Base-by-base conservation (phyloP, 2,113 vertebrate species). In the Macquaria australasica region DNA sequence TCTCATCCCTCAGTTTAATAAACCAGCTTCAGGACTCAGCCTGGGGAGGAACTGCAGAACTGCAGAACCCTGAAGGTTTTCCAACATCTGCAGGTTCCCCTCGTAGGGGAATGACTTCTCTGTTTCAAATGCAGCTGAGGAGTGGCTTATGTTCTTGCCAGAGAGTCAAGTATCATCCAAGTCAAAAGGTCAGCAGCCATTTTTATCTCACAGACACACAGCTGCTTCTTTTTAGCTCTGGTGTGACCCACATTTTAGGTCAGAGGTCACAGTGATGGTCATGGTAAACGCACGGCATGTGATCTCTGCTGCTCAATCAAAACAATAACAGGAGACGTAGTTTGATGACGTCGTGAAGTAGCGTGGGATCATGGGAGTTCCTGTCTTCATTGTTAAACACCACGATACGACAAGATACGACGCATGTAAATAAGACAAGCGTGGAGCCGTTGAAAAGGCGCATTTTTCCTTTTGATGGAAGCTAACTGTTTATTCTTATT, bases 141-240 rank as follows among this genome's bases (percentile, higher is more conserved):
- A 43, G 45, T 12, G 41, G 62, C 70, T n/a, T 66, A 1, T 25
- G 11, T 15, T 69, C 56, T 20, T 31, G 51, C 41, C 14, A 31
- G 59, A 20, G 55, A 39, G 39, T 77, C 55, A 16, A 34, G 71
- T 56, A 23, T 21, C 53, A 12, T 68, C 85, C 56, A 62, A 67
- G 53, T 55, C 39, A 69, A 78, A 86, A 89, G 71, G 85, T 86
- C 78, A 85, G 75, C 50, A 34, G 51, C 50, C 56, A 15, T 68
- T 69, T 56, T 51, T 69, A 73, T 7, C 62, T 39, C 41, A 3
- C 56, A n/a, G 25, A 77, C 51, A 72, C 37, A 75, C 28, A 2
- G 45, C 14, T 2, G 0, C 71, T 64, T 15, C 28, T 77, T 88
- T 34, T 81, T 85, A 79, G 81, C 43, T 31, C 14, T 1, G 48